These are phyloP conservation scores for Oryzias celebensis DNA, from an alignment of 2,113 vertebrate species.

Conservation along the genomic window DNA sequence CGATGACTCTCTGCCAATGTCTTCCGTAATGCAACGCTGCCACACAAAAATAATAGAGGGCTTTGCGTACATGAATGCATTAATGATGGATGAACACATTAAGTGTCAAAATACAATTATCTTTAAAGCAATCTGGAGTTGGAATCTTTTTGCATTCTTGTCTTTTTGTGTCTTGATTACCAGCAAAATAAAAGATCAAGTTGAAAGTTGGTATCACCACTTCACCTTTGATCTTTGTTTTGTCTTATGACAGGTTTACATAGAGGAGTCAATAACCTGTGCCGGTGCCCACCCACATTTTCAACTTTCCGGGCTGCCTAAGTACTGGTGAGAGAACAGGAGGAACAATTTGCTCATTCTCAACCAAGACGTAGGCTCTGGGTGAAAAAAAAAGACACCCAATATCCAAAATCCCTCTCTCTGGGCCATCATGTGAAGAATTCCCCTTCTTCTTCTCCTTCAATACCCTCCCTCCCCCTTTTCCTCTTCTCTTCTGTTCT, in stretches of 20 bases:
- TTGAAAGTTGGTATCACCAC: too few species aligned
- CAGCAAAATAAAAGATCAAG: too few species aligned
- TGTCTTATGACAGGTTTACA: constrained; percentile 17
- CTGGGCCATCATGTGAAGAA: constrained; percentile 82
- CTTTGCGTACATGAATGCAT: constrained; percentile 30
- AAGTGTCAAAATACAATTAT: constrained; percentile 5
- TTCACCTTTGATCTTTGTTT: not conserved
- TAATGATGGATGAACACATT: constrained; percentile 17
- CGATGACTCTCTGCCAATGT: constrained; percentile 55
- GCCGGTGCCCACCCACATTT: constrained; percentile 68
- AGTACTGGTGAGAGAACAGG: constrained; percentile 62
- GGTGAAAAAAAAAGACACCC: constrained; percentile 74
- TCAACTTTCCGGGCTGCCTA: constrained; percentile 42
- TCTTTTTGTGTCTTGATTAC: too few species aligned
- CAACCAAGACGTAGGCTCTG: constrained; percentile 71
- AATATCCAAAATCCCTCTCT: constrained; percentile 83
- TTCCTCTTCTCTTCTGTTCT: constrained; percentile 76
- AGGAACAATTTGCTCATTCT: constrained; percentile 80
- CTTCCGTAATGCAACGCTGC: constrained; percentile 65
- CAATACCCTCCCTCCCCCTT: constrained; percentile 56
- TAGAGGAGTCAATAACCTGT: constrained; percentile 43
- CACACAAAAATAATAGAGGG: constrained; percentile 36
- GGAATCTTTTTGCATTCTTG: not conserved
- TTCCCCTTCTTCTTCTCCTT: constrained; percentile 68
- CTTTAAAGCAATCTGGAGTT: not conserved